Base-by-base conservation (phyloP, 2,888 invertebrate genomes). In the Gortyna flavago region DNA sequence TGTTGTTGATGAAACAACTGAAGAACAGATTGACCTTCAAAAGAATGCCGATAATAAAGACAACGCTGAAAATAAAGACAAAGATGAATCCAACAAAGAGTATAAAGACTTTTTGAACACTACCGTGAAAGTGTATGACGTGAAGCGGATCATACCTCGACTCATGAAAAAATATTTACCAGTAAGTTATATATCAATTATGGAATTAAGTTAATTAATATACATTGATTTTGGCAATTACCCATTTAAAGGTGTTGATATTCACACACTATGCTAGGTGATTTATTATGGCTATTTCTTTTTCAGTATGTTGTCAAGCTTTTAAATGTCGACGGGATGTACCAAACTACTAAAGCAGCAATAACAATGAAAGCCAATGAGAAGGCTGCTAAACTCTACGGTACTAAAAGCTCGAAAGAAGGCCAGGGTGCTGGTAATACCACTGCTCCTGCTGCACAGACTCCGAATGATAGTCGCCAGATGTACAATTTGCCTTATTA, bases 101-200 rank as follows among this genome's bases (percentile, higher is more conserved):
- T 73, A 64, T 29, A 76, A 68, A 70, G 41, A 67, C 0, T 85
- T 85, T 48, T 71, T 84, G 81, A 71, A 82, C 16, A 25, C 29
- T 13, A 80, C 62, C 8, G 8, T 83, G 25, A 80, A 75, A 61
- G 69, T 73, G 6, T 59, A 65, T 41, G 77, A 83, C 0, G 77
- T 85, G 1, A 89, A 87, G 67, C 80, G 83, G 1, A 32, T 80
- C 41, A 48, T 95, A 59, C 90, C 93, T 0, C 67, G 79, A n/a
- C 29, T 93, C 13, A 71, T 95, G 57, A 92, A 89, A 16, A 92
- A 85, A 72, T 91, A 86, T 76, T 88, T 90, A 71, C 86, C 91
- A n/a, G 95, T 95, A 85, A 91, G 93, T 92, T 25, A 8, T 25
- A 51, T 54, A 54, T 11, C 25, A 54, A 25, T 35, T 54, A 25